Evolutionary conservation across 2,888 invertebrate species (phyloP).

Genomic region (Lacanobia wlatinum): DNA sequence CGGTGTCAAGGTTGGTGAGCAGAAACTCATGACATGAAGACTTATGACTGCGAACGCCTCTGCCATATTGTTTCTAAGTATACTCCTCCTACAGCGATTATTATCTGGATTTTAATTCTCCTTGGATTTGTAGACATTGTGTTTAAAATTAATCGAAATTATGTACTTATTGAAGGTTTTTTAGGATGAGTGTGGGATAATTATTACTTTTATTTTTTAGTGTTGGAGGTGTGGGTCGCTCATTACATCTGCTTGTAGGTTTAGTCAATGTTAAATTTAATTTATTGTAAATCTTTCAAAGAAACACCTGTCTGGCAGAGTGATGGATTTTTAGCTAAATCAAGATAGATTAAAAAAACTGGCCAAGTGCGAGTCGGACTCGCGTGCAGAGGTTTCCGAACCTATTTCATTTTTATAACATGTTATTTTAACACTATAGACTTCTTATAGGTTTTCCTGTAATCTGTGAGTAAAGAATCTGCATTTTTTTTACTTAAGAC

Average conservation of each 20-base stretch:
- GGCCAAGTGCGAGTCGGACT: too few species aligned
- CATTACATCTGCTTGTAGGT: slow-evolving; percentile 7
- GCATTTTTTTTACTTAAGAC: too few species aligned
- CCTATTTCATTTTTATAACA: too few species aligned
- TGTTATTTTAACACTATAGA: too few species aligned
- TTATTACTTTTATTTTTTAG: slow-evolving; percentile 4
- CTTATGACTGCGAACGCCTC: slow-evolving; percentile 49
- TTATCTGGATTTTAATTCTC: slow-evolving; percentile 30
- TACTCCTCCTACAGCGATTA: slow-evolving; percentile 51
- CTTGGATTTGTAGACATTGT: slow-evolving; percentile 30
- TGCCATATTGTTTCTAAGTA: slow-evolving; percentile 43
- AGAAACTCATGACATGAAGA: slow-evolving; percentile 35
- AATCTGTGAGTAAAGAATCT: too few species aligned
- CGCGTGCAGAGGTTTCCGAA: too few species aligned
- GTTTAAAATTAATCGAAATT: slow-evolving; percentile 19
- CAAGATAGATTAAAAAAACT: too few species aligned
- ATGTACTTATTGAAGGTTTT: slow-evolving; percentile 41
- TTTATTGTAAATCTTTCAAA: neutral
- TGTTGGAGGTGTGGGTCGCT: slow-evolving; percentile 10
- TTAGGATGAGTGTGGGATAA: slow-evolving; percentile 20
- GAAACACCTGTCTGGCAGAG: neutral
- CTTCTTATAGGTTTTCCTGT: too few species aligned
- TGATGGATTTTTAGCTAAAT: neutral
- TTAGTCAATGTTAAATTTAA: slow-evolving; percentile 15
- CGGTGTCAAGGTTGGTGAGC: slow-evolving; percentile 55